Evolutionary conservation across 2,113 vertebrate species (phyloP).

Genomic region (Tinamus guttatus): DNA sequence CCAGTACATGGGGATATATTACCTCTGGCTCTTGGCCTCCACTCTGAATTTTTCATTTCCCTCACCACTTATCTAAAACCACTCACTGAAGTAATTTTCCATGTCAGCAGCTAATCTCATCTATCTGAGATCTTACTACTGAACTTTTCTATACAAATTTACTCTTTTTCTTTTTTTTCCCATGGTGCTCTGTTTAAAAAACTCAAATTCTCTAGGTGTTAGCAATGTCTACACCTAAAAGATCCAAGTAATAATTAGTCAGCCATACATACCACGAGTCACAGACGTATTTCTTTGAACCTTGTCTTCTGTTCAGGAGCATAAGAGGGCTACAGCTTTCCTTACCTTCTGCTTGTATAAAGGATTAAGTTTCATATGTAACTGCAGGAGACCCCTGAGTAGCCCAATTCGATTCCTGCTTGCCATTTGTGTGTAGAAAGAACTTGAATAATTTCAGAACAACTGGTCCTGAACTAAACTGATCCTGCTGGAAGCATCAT

Average conservation of each 20-base stretch:
- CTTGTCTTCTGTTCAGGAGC: neutral
- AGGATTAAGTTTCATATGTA: conserved; percentile 18
- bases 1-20: rapidly evolving
- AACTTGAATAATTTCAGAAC: conserved; percentile 32
- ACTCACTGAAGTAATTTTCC: neutral
- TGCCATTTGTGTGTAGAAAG: conserved; percentile 1
- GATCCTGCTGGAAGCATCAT: neutral
- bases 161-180: neutral
- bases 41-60: neutral
- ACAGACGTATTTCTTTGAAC: neutral
- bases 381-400: neutral
- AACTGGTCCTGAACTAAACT: neutral
- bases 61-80: neutral
- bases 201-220: neutral
- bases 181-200: neutral
- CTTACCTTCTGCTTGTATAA: neutral
- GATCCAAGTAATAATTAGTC: neutral
- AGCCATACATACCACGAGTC: neutral
- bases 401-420: neutral
- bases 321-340: neutral
- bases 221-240: neutral
- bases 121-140: neutral
- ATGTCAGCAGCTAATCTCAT: conserved; percentile 24
- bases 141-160: neutral
- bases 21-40: neutral